Conservation (phyloP, 2,888 invertebrate genomes). For the Carcina quercana region DNA sequence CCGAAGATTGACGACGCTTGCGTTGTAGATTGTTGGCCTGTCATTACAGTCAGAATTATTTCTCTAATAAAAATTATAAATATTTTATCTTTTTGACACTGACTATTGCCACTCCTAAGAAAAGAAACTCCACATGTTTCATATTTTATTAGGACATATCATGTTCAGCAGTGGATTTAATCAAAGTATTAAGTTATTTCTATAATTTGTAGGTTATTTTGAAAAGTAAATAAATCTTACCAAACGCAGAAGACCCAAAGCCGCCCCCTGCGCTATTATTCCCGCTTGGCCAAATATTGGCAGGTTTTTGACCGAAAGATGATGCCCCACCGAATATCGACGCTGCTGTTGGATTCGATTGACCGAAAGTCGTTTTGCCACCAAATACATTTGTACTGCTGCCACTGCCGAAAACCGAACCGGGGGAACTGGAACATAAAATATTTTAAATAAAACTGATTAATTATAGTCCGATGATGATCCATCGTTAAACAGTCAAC, state of each 20-base stretch:
- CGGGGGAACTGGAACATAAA: slow-evolving; percentile 30
- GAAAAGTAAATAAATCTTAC: slow-evolving; percentile 24
- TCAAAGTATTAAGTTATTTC: too few species aligned
- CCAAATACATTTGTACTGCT: slow-evolving; percentile 48
- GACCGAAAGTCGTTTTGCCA: slow-evolving; percentile 48
- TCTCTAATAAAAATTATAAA: too few species aligned
- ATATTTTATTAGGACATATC: too few species aligned
- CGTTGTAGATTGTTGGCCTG: slow-evolving; percentile 52
- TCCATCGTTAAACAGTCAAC: too few species aligned
- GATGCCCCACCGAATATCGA: slow-evolving; percentile 43
- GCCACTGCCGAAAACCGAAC: slow-evolving; percentile 45
- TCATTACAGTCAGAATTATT: too few species aligned
- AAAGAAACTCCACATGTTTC: too few species aligned
- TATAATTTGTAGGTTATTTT: too few species aligned
- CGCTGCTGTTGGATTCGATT: slow-evolving; percentile 38
- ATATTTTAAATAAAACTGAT: too few species aligned
- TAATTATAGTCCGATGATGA: too few species aligned
- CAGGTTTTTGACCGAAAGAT: slow-evolving; percentile 41
- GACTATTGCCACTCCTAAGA: too few species aligned
- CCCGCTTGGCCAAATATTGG: slow-evolving; percentile 49
- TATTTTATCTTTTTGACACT: neutral
- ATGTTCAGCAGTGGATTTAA: too few species aligned
- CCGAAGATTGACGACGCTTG: slow-evolving; percentile 55
- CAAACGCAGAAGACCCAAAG: slow-evolving; percentile 56
- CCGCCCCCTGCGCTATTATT: slow-evolving; percentile 30